Evolutionary conservation across 30 jellyfish, hydroid and myxozoan species (phyloP).

Genomic region (Hydractinia symbiolongicarpus): DNA sequence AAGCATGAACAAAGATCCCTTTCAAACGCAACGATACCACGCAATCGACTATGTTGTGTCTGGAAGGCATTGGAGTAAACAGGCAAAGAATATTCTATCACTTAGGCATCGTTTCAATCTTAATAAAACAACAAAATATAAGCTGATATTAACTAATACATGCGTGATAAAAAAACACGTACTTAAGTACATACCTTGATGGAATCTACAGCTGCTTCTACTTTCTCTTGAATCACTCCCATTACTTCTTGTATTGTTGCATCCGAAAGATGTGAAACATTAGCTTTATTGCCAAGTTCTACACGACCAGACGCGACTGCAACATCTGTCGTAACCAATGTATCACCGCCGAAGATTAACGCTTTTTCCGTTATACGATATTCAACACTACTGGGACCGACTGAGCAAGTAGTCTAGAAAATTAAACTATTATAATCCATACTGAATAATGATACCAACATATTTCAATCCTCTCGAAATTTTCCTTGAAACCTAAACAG

Average conservation of each 20-base stretch:
- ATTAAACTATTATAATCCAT: too few relatives aligned
- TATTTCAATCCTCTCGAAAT: too few relatives aligned
- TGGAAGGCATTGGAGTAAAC: too few relatives aligned
- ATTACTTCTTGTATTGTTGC: constrained; percentile 21
- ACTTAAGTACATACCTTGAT: constrained; percentile 31
- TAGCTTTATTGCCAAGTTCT: constrained; percentile 25
- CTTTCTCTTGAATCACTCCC: constrained; percentile 5
- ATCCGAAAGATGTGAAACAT: constrained; percentile 3
- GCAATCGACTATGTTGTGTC: too few relatives aligned
- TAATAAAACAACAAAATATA: background rate
- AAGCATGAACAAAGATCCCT: too few relatives aligned
- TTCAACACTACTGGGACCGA: constrained; percentile 54
- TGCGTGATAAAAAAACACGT: background rate
- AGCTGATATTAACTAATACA: background rate
- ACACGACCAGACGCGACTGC: constrained; percentile 54
- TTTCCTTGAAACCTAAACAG: too few relatives aligned
- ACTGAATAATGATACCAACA: too few relatives aligned
- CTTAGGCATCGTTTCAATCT: too few relatives aligned
- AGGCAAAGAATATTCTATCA: too few relatives aligned
- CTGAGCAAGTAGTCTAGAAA: background rate
- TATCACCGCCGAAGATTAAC: constrained; percentile 47
- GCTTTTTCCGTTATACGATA: constrained; percentile 34
- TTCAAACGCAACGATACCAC: too few relatives aligned
- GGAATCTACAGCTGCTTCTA: constrained; percentile 49
- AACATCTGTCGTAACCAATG: constrained; percentile 47